Evolutionary conservation across 2,888 invertebrate species (phyloP).

Genomic region (Caenorhabditis angaria): DNA sequence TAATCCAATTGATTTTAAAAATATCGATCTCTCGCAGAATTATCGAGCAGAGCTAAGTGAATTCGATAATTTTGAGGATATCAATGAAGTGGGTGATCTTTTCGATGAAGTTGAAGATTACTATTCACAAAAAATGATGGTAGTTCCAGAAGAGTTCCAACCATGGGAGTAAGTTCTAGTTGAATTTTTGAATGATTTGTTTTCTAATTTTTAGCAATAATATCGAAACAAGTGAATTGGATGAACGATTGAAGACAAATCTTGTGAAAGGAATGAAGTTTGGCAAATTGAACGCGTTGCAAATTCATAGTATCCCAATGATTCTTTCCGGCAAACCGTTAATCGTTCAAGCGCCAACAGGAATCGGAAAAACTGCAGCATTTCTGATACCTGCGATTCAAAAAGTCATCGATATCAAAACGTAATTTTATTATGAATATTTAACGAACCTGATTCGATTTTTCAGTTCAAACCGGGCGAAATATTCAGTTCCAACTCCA

Average conservation of each 20-base stretch:
- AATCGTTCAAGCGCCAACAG: constrained; percentile 32
- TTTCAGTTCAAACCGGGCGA: background rate
- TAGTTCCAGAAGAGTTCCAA: background rate
- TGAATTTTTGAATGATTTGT: background rate
- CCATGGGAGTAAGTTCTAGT: constrained; percentile 1
- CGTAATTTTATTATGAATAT: background rate
- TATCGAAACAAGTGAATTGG: constrained; percentile 1
- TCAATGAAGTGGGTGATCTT: background rate
- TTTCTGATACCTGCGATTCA: constrained; percentile 34
- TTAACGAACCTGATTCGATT: background rate
- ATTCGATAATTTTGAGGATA: background rate
- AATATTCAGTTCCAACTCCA: constrained; percentile 10
- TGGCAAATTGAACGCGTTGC: constrained; percentile 19
- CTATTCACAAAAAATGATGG: constrained; percentile 9
- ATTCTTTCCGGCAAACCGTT: constrained; percentile 9
- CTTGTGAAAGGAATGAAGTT: background rate
- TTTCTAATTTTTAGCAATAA: background rate
- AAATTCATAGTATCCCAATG: constrained; percentile 10
- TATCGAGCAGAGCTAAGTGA: background rate
- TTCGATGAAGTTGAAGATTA: constrained; percentile 12
- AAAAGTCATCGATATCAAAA: constrained; percentile 6
- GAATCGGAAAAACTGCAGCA: constrained; percentile 41
- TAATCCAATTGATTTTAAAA: background rate
- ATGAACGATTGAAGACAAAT: constrained; percentile 14
- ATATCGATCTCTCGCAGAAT: background rate